Percentiles rank a stretch among this genome's conserved stretches.
Conservation (phyloP, 2,797 vertebrate species). For the Avahi laniger region DNA sequence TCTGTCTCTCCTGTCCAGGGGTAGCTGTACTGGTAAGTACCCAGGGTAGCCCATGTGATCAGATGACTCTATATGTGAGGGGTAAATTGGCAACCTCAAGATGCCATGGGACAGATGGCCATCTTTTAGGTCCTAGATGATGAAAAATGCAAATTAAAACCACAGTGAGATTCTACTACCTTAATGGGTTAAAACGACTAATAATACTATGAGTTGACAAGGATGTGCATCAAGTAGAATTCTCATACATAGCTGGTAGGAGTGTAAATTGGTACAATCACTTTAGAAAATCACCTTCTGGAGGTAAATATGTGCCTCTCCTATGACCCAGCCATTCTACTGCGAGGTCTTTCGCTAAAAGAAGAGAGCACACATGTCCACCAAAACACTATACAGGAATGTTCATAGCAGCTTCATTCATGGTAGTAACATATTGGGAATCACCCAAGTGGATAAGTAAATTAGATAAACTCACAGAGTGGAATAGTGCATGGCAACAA, state of each 20-base stretch:
- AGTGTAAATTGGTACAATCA: not conserved
- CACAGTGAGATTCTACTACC: not conserved
- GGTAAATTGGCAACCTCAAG: not conserved
- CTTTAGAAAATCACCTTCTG: not conserved
- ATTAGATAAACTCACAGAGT: not conserved
- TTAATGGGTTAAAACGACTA: not conserved
- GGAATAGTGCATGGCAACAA: not conserved
- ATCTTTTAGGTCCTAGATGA: not conserved
- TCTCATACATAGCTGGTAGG: not conserved
- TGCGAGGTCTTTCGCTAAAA: not conserved
- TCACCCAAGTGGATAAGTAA: not conserved
- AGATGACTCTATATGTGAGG: not conserved
- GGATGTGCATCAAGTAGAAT: not conserved
- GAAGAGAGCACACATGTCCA: not conserved
- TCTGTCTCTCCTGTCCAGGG: not conserved
- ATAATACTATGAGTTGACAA: not conserved
- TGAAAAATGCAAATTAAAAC: conserved; percentile 28
- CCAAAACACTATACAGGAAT: not conserved
- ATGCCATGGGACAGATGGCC: not conserved
- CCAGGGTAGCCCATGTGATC: fast-evolving
- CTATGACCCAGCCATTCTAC: not conserved
- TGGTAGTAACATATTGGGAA: not conserved
- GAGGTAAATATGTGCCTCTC: not conserved
- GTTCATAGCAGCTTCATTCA: not conserved
- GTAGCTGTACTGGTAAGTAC: not conserved